These are phyloP conservation scores for Sander lucioperca DNA, from an alignment of 2,113 vertebrate species.

Conservation along the genomic window DNA sequence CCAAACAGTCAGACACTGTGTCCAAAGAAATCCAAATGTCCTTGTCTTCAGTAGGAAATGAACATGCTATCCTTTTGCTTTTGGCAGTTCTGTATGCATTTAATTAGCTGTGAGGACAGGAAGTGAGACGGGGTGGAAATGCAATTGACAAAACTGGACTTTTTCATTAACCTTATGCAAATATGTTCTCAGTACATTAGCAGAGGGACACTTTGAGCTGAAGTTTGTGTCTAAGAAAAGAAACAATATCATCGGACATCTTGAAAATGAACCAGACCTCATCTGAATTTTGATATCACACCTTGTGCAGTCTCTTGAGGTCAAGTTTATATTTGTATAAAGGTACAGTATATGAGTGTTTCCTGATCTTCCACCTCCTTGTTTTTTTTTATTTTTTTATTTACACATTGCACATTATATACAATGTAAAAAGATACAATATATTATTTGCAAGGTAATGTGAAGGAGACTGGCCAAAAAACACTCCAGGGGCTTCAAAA, in stretches of 20 bases:
- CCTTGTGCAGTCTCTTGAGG: neutral
- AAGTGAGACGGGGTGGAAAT: constrained; percentile 19
- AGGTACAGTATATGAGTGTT: neutral
- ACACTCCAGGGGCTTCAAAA: too few species aligned
- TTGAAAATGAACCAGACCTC: neutral
- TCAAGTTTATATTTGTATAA: neutral
- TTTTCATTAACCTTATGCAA: constrained; percentile 68
- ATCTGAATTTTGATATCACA: neutral
- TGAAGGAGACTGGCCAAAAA: too few species aligned
- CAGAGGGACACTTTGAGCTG: constrained; percentile 14
- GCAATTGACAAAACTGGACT: constrained; percentile 35
- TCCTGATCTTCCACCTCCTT: neutral
- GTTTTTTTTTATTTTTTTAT: too few species aligned
- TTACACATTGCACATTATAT: too few species aligned
- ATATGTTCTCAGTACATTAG: constrained; percentile 29
- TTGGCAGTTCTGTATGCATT: constrained; percentile 41
- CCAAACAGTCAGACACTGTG: constrained; percentile 24
- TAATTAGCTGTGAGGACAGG: constrained; percentile 42
- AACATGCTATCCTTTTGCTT: constrained; percentile 43
- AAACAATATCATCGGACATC: neutral
- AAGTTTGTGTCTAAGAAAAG: constrained; percentile 4
- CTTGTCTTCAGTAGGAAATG: constrained; percentile 39
- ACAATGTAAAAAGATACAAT: too few species aligned
- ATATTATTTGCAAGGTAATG: too few species aligned
- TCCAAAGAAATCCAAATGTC: constrained; percentile 30